Evolutionary conservation across 2,888 invertebrate species (phyloP), one percentile per base, ranked within the genome.

Genomic region (Clepsis dumicolana): DNA sequence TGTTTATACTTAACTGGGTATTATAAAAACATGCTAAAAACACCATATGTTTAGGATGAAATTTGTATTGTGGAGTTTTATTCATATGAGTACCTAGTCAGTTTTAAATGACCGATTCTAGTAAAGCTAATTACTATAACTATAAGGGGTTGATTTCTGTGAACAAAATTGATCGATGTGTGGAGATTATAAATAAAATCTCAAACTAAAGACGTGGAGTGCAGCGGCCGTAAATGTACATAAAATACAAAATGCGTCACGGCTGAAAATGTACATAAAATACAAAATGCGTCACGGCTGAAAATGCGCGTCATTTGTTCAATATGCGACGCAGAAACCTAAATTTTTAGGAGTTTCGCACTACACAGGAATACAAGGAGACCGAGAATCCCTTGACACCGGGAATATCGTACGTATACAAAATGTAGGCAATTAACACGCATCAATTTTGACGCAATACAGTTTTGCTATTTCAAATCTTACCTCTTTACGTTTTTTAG

Each of bases 401-500:
- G 72, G 71, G 64, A 70, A 73, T 70, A 70, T 64, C 72, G 70
- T 70, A 74, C 74, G 32, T 68, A 70, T 72, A 76, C 73, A 74
- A 73, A 77, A 76, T 75, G 75, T 73, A 71, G 75, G 73, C 72
- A 77, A 63, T 67, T 60, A 53, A 18, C 62, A 62, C 21, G 25
- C 29, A 48, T 35, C 18, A 52, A 50, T 50, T 63, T 21, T 41
- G 7, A 57, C 12, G 48, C 21, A 48, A 48, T 48, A 21, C 21
- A 48, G 12, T 48, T 48, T 10, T 21, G 12, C 2, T 48, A 21
- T 8, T 48, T 32, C 32, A 65, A 60, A 64, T 65, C 88, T 80
- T 82, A 92, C 93, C 84, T 93, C 93, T 85, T 92, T 93, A 69
- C 93, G 93, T 78, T 92, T 93, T 83, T 90, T 92, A 72, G 87